A percentile compares a stretch with the other conserved stretches of the same genome.
Evolutionary conservation across 2,888 invertebrate species (phyloP).

Genomic region (Anarsia innoxiella): DNA sequence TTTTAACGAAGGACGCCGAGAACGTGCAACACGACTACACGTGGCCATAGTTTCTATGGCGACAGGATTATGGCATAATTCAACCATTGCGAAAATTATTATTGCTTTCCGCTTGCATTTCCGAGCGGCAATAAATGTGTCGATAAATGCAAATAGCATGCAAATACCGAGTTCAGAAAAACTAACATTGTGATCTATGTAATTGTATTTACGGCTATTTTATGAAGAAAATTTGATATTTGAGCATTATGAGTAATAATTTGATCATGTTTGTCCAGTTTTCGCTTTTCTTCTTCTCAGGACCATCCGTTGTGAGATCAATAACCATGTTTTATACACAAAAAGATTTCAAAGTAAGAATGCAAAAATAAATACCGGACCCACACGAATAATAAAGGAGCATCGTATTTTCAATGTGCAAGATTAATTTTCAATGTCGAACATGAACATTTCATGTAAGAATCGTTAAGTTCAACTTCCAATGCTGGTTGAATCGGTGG

Average conservation of each 20-base stretch:
- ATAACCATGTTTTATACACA: no score
- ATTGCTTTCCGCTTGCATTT: conserved; percentile 25
- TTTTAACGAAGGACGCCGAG: conserved; percentile 12
- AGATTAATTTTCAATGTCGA: conserved; percentile 10
- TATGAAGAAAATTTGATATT: no score
- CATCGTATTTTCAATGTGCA: conserved; percentile 12
- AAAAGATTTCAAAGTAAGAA: no score
- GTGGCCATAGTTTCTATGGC: conserved; percentile 31
- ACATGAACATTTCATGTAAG: background rate
- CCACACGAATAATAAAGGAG: conserved; percentile 12
- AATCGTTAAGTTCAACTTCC: background rate
- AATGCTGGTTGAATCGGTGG: background rate
- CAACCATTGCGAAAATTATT: conserved; percentile 31
- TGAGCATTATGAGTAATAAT: no score
- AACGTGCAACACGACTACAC: conserved; percentile 9
- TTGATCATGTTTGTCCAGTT: no score
- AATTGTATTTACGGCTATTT: no score
- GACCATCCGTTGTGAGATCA: no score
- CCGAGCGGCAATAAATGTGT: conserved; percentile 15
- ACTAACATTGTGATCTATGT: no score
- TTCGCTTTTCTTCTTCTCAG: no score
- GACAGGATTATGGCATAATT: conserved; percentile 24
- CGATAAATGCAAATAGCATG: conserved; percentile 8
- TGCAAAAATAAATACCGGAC: conserved; percentile 11
- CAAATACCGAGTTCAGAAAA: conserved; percentile 8